A percentile compares a stretch with the other conserved stretches of the same genome.
These are phyloP conservation scores for Synodontis membranacea DNA, from an alignment of 2,113 vertebrate genomes.

Conservation along the genomic window DNA sequence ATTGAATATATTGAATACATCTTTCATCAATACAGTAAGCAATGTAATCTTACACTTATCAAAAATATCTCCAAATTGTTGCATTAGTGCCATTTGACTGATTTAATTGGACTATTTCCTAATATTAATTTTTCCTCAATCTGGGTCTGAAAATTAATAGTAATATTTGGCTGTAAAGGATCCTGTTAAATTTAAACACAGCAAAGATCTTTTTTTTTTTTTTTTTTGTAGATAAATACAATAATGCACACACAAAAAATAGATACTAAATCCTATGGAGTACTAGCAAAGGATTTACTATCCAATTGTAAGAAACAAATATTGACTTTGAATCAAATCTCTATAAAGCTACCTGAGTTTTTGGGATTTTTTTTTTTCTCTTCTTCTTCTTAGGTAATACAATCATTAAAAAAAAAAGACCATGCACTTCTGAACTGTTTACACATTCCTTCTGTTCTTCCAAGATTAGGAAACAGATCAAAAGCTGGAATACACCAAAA, in stretches of 20 bases:
- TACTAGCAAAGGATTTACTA: slow-evolving; percentile 71
- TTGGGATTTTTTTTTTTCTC: slow-evolving; percentile 45
- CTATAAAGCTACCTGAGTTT: slow-evolving; percentile 85
- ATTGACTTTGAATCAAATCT: slow-evolving; percentile 78
- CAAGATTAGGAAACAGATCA: slow-evolving; percentile 79
- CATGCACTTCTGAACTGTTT: slow-evolving; percentile 71
- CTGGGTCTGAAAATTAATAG: slow-evolving; percentile 32
- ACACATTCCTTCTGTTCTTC: slow-evolving; percentile 68
- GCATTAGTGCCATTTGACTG: slow-evolving; percentile 17
- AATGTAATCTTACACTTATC: slow-evolving; percentile 25
- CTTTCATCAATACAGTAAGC: slow-evolving; percentile 4
- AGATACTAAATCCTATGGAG: slow-evolving; percentile 58
- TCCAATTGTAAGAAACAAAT: slow-evolving; percentile 74
- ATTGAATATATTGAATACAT: background rate
- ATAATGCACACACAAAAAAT: slow-evolving; percentile 57
- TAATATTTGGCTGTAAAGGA: slow-evolving; percentile 50
- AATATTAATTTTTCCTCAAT: slow-evolving; percentile 13
- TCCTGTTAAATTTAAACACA: slow-evolving; percentile 54
- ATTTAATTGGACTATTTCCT: slow-evolving; percentile 29
- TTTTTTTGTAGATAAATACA: slow-evolving; percentile 51
- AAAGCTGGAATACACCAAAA: slow-evolving; percentile 74
- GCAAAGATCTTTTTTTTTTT: slow-evolving; percentile 47
- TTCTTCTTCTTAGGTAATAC: slow-evolving; percentile 79
- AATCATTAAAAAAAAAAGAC: slow-evolving; percentile 83
- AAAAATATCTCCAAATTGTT: slow-evolving; percentile 17